Evolutionary conservation across 2,113 vertebrate genomes (phyloP).

Genomic region (Noctilio leporinus): DNA sequence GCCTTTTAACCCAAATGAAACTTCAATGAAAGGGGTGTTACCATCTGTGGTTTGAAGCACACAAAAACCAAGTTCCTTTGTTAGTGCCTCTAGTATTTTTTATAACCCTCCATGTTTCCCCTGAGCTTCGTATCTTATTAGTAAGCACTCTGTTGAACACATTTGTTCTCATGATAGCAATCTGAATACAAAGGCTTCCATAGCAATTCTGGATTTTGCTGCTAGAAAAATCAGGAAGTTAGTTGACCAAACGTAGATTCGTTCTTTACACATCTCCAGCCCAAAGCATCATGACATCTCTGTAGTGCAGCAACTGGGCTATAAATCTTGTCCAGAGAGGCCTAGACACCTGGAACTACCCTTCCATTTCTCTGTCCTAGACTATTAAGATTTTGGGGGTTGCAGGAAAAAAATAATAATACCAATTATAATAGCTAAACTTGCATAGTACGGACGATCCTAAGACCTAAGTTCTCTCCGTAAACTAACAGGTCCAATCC

Average conservation of each 20-base stretch:
- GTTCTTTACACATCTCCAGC: background rate
- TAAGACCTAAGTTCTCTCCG: background rate
- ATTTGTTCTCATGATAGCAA: background rate
- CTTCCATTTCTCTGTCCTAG: background rate
- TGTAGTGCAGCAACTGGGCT: background rate
- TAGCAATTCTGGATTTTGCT: background rate
- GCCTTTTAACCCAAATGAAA: background rate
- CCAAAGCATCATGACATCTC: background rate
- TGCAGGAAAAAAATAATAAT: background rate
- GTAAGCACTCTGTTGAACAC: background rate
- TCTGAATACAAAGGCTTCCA: background rate
- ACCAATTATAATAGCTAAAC: background rate
- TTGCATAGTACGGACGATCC: background rate
- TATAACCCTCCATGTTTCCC: background rate
- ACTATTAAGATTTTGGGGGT: background rate
- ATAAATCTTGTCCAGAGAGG: background rate
- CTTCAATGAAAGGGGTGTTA: background rate
- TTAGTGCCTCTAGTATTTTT: background rate
- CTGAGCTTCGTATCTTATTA: background rate
- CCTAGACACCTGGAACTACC: background rate
- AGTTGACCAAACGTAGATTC: background rate
- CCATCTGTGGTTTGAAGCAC: background rate
- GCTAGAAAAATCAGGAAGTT: background rate
- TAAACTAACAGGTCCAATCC: background rate
- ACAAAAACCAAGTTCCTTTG: background rate